Percentiles rank a stretch among this genome's conserved stretches.
These are phyloP conservation scores for Drosophila ambigua DNA, from an alignment of 1,140 invertebrate species.

Conservation along the genomic window DNA sequence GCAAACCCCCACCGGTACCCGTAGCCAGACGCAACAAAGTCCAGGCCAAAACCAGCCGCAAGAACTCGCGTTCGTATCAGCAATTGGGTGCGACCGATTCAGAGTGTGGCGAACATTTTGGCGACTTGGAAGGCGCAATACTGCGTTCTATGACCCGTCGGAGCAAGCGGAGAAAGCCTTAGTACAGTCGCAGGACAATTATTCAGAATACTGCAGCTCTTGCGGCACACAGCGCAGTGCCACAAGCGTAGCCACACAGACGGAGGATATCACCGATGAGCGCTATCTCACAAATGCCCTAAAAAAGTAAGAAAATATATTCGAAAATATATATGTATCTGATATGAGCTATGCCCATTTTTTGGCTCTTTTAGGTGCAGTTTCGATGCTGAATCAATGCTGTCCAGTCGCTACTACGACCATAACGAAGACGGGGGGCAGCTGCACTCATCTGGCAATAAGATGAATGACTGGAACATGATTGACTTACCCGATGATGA, in stretches of 20 bases:
- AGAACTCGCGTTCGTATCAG: conserved; percentile 33
- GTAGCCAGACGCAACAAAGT: background rate
- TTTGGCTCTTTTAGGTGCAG: conserved; percentile 42
- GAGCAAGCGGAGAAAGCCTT: conserved; percentile 11
- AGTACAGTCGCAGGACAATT: background rate
- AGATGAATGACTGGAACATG: conserved; percentile 52
- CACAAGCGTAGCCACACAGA: conserved; percentile 69
- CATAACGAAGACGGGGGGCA: conserved; percentile 42
- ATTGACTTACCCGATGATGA: conserved; percentile 37
- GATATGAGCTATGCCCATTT: too few relatives aligned
- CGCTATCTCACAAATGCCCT: conserved; percentile 69
- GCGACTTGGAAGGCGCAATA: conserved; percentile 12
- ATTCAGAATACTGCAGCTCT: conserved; percentile 52
- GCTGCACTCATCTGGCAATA: conserved; percentile 37
- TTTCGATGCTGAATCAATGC: conserved; percentile 36
- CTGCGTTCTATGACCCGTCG: conserved; percentile 14
- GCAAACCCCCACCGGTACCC: background rate
- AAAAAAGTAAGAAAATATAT: conserved; percentile 46
- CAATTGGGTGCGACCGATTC: conserved; percentile 13
- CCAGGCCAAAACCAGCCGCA: conserved; percentile 8
- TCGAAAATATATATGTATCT: too few relatives aligned
- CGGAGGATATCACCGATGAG: conserved; percentile 76
- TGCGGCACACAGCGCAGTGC: conserved; percentile 52
- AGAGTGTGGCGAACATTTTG: conserved; percentile 13
- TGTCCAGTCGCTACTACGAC: conserved; percentile 23